phyloP scores from a whole-genome alignment of 2,113 vertebrate genomes.

The Loxodonta africana region DNA sequence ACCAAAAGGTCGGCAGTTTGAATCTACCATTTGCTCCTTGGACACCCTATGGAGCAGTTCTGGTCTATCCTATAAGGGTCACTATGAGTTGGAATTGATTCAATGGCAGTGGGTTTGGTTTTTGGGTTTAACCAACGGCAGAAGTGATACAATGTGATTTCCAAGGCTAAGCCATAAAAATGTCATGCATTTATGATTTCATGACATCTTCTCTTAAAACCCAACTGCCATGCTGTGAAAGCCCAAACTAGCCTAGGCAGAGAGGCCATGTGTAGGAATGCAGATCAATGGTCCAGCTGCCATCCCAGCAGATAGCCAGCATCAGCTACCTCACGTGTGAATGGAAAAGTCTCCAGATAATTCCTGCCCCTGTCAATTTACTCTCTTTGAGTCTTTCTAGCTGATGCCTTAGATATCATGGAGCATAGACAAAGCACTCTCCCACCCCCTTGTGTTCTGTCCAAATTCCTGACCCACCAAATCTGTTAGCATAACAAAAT shows the following conservation, averaged over 20 bases:
- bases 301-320: rapidly evolving
- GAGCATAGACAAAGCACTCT: neutral
- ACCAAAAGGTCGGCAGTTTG: no score
- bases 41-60: no score
- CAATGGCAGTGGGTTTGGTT: no score
- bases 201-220: neutral
- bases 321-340: neutral
- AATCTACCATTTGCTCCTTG: no score
- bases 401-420: neutral
- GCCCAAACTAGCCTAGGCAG: neutral
- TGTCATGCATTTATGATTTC: neutral
- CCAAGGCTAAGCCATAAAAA: neutral
- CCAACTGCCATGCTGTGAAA: neutral
- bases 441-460: neutral
- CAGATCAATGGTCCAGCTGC: neutral
- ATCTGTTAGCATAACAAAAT: neutral
- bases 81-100: no score
- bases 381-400: neutral
- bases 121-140: neutral
- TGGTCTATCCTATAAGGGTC: no score
- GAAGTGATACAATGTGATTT: neutral
- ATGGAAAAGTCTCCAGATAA: neutral
- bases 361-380: neutral
- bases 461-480: neutral
- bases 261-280: neutral